These are phyloP conservation scores for Pterocles burchelli DNA, from an alignment of 2,113 vertebrate genomes.

Conservation along the genomic window DNA sequence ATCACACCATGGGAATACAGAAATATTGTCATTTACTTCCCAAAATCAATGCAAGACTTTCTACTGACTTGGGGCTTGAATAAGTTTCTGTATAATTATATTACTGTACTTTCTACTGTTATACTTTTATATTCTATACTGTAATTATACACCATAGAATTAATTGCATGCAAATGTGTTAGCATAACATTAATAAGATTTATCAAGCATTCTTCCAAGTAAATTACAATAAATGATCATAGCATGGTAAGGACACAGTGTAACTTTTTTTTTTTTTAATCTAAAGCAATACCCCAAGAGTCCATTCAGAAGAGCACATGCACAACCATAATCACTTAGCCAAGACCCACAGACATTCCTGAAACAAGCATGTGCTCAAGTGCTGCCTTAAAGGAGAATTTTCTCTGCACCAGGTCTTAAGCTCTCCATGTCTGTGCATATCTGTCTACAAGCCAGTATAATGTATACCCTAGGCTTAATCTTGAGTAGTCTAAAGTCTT, in stretches of 20 bases:
- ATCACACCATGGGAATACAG: neutral
- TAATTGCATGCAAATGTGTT: conserved; percentile 20
- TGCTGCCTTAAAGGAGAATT: neutral
- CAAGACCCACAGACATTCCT: neutral
- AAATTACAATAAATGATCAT: neutral
- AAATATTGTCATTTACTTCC: conserved; percentile 27
- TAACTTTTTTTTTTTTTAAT: neutral
- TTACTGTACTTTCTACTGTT: neutral
- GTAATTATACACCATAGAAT: conserved; percentile 19
- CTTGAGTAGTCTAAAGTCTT: neutral
- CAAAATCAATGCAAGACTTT: neutral
- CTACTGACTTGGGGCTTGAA: neutral
- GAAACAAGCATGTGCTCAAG: neutral
- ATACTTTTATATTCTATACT: neutral
- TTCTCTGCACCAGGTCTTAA: neutral
- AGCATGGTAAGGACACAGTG: neutral
- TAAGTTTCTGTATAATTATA: conserved; percentile 19
- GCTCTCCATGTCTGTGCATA: neutral
- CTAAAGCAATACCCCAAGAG: neutral
- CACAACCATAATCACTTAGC: neutral
- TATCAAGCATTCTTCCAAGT: neutral
- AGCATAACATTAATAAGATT: neutral
- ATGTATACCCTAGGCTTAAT: neutral
- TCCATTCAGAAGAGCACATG: neutral
- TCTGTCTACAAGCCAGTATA: neutral